Conservation (phyloP, 2,113 vertebrate species). For the Tenrec ecaudatus region DNA sequence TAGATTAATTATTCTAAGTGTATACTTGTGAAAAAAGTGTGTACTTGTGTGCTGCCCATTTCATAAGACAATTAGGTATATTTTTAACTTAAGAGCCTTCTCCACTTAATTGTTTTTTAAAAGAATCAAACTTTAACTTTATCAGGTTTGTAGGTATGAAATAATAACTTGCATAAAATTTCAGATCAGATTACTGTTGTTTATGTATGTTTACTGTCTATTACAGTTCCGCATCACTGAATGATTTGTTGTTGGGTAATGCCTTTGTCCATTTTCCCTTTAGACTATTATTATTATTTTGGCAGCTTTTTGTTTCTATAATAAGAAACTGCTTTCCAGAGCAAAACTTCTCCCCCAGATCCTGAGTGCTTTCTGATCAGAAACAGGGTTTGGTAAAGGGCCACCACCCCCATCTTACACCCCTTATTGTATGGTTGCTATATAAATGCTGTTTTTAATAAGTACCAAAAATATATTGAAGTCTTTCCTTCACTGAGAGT, state of each 20-base stretch:
- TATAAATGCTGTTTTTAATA: slow-evolving; percentile 83
- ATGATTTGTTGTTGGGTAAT: slow-evolving; percentile 21
- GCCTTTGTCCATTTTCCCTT: slow-evolving; percentile 16
- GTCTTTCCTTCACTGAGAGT: slow-evolving; percentile 84
- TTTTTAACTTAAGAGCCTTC: slow-evolving; percentile 25
- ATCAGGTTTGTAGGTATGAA: slow-evolving; percentile 2
- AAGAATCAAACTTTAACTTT: slow-evolving; percentile 39
- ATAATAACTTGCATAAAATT: neutral
- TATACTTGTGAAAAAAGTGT: neutral
- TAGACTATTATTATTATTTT: slow-evolving; percentile 19
- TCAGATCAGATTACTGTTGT: neutral
- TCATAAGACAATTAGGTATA: neutral
- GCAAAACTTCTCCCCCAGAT: slow-evolving; percentile 38
- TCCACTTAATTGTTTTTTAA: neutral
- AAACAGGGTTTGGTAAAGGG: slow-evolving; percentile 73
- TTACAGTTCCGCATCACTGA: neutral
- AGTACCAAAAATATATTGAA: slow-evolving; percentile 82
- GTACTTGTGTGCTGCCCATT: neutral
- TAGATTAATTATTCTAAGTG: neutral
- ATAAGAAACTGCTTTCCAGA: slow-evolving; percentile 46
- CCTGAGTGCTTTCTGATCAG: slow-evolving; percentile 72
- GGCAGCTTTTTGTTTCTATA: slow-evolving; percentile 51
- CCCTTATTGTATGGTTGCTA: slow-evolving; percentile 65
- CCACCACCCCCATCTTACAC: neutral
- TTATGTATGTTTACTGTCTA: neutral